Evolutionary conservation across 1,140 invertebrate genomes (phyloP), one percentile per base, ranked within the genome.

Genomic region (Aricia agestis): DNA sequence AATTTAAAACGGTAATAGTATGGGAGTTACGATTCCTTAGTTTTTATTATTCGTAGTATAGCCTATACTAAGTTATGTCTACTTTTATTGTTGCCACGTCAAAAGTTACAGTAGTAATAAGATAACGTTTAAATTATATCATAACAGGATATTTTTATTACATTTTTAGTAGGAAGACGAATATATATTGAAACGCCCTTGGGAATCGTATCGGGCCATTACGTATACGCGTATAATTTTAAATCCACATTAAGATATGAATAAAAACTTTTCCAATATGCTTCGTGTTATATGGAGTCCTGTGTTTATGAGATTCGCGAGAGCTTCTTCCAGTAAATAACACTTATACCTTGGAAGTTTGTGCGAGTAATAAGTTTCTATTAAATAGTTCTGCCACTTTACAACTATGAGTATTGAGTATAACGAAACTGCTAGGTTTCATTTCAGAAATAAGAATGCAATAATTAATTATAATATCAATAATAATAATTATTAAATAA

Each of bases 211-310:
- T 52, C 13, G 45, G 13, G 11, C 45, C 10, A 9, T 63, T 63
- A 19, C 59, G 59, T 25, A 63, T 19, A 18, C 59, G 59, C 7
- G 59, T 63, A 63, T 63, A 63, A 63, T 63, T 63, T 63, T 63
- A 63, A 63, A 63, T 63, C 19, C 59, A 19, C 59, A 25, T 63
- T 25, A 63, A 6, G 19, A 63, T 63, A 63, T 19, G 18, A 25
- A 18, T 18, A 19, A 25, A 63, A 63, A 25, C 10, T 19, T 59
- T 59, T 11, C 2, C 10, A 19, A 63, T 63, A 13, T 19, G 19
- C 59, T 59, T 59, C 18, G 59, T 3, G 17, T 17, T 19, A 63
- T 19, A 13, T 19, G 6, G 10, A 17, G 18, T 59, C 58, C n/a
- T 59, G 6, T 58, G 18, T 59, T 59, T 59, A 59, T 7, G 58